Base-by-base conservation (phyloP, 2,797 vertebrate species). In the Eupleurogrammus muticus region DNA sequence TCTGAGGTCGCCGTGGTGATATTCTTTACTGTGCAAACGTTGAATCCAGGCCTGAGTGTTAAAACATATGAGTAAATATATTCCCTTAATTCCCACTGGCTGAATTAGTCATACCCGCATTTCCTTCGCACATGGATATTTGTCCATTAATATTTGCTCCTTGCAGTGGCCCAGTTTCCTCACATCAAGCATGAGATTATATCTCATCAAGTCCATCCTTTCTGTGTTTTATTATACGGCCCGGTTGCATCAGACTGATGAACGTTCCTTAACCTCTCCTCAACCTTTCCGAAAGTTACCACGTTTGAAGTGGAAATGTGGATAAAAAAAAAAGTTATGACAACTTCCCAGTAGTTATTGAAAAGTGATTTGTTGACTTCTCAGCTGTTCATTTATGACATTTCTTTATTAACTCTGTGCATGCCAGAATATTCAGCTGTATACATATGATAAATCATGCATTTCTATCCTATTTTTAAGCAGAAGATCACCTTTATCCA, bases 131-230 rank as follows among this genome's bases (percentile, higher is more conserved):
- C 9, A 9, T 24, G 28, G 12, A 50, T 58, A 50, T 23, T 21
- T 53, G 12, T 19, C 16, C 11, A 35, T 69, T 52, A n/a, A 14
- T 53, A 69, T 69, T 68, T 49, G 16, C 52, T 13, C 0, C 17
- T n/a, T 28, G 34, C 35, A 20, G 2, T 23, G 19, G 54, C 32
- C 16, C 21, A 20, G 46, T 40, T 67, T 20, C 9, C 16, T 50
- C 12, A 32, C 13, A 38, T 16, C 1, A 14, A 24, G 17, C 17
- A 16, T 42, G 38, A 42, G 38, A 42, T 42, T 42, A 42, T 14
- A 38, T 38, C 11, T 38, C 36, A 38, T 38, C 36, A 1, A 1
- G 9, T 59, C 16, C 28, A 58, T 55, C 11, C 2, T 16, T 44
- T 44, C 16, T 28, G 11, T 58, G n/a, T 58, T 58, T 58, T 11